phyloP scores from a whole-genome alignment of 2,113 vertebrate species.

The Sminthopsis crassicaudata region DNA sequence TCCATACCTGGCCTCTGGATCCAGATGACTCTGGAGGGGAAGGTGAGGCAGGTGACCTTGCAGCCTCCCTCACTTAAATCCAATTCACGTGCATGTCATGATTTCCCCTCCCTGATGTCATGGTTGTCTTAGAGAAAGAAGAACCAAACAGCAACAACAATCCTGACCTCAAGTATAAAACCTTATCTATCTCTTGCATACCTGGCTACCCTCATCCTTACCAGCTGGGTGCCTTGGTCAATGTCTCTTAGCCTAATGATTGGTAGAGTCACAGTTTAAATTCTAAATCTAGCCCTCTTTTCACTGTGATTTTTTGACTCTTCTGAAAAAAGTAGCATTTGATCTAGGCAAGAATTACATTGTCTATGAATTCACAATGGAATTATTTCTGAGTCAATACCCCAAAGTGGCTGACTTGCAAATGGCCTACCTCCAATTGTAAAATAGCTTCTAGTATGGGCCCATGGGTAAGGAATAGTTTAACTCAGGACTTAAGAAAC shows the following conservation, averaged over 20 bases:
- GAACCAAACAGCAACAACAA: too few relatives aligned
- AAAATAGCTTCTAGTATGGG: background rate
- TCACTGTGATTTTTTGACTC: background rate
- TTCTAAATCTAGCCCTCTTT: background rate
- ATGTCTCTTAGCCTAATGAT: background rate
- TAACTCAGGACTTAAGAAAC: background rate
- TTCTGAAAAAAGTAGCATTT: background rate
- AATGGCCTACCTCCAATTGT: background rate
- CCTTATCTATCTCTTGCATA: background rate
- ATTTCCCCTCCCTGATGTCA: too few relatives aligned
- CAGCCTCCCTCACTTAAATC: too few relatives aligned
- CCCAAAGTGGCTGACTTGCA: background rate
- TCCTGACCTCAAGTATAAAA: too few relatives aligned
- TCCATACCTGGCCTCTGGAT: too few relatives aligned
- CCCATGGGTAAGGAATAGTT: background rate
- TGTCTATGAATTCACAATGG: background rate
- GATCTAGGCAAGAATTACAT: background rate
- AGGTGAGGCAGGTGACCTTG: too few relatives aligned
- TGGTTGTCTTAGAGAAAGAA: too few relatives aligned
- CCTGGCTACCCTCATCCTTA: background rate
- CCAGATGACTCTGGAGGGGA: too few relatives aligned
- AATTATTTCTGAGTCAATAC: background rate
- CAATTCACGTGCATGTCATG: too few relatives aligned
- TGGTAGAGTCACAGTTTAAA: background rate
- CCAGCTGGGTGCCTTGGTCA: background rate